Percentiles rank a stretch among this genome's conserved stretches.
phyloP scores from a whole-genome alignment of 2,888 invertebrate species.

The Bugula neritina region DNA sequence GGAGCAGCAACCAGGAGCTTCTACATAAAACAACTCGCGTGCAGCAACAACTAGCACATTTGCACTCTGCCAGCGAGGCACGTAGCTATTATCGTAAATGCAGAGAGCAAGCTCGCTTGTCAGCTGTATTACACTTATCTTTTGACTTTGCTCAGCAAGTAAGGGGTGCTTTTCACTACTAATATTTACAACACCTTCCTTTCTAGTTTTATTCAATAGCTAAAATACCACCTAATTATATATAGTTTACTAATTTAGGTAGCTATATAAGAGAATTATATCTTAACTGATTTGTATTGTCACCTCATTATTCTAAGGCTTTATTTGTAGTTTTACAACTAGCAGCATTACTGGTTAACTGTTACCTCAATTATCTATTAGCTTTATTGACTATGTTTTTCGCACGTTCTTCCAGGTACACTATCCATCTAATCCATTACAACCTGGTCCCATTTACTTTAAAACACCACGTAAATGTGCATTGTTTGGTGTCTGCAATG shows the following conservation, averaged over 20 bases:
- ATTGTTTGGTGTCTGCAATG: conserved; percentile 33
- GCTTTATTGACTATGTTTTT: too few species aligned
- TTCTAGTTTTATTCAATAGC: background rate
- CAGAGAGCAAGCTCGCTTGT: background rate
- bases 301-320: background rate
- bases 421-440: conserved; percentile 33
- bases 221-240: too few species aligned
- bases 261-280: too few species aligned
- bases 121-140: conserved; percentile 30
- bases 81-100: too few species aligned
- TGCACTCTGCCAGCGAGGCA: background rate
- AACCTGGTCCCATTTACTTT: conserved; percentile 37
- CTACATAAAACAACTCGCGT: background rate
- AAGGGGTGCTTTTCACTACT: background rate
- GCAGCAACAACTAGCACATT: background rate
- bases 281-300: background rate
- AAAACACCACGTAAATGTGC: conserved; percentile 35
- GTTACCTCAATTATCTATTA: too few species aligned
- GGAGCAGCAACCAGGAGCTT: background rate
- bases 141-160: conserved; percentile 36
- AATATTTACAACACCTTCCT: background rate
- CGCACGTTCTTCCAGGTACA: conserved; percentile 31
- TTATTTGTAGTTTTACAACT: background rate
- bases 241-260: too few species aligned
- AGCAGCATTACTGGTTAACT: too few species aligned